Conservation (phyloP, 2,888 invertebrate genomes). For the Trichogramma evanescens region DNA sequence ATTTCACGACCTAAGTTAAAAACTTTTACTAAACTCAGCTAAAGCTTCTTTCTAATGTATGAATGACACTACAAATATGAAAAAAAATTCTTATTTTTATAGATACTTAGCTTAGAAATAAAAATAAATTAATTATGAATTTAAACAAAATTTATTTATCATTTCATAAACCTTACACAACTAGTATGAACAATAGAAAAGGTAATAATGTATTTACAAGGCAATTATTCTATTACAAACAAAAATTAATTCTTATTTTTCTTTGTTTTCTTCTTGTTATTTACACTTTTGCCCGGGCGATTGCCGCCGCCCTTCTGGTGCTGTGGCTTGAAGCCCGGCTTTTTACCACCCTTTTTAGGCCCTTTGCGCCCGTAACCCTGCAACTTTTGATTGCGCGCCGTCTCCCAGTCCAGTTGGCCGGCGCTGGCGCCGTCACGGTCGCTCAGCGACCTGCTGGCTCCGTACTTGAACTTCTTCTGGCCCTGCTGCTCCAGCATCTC, state of each 20-base stretch:
- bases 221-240: too few relatives aligned
- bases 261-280: background rate
- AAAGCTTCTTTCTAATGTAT: constrained; percentile 11
- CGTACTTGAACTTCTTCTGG: constrained; percentile 52
- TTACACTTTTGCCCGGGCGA: background rate
- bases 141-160: too few relatives aligned
- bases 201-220: too few relatives aligned
- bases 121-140: background rate
- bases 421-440: constrained; percentile 71
- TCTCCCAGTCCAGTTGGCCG: constrained; percentile 79
- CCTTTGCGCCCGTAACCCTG: constrained; percentile 17
- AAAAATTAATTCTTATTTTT: background rate
- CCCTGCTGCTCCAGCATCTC: constrained; percentile 80
- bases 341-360: constrained; percentile 17
- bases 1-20: too few relatives aligned
- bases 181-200: too few relatives aligned
- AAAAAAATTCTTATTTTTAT: constrained; percentile 15
- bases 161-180: too few relatives aligned
- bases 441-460: constrained; percentile 63
- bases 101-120: constrained; percentile 12
- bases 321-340: background rate
- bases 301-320: constrained; percentile 21
- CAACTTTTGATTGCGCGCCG: constrained; percentile 51
- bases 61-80: constrained; percentile 8
- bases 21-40: background rate